These are phyloP conservation scores for Nothoprocta perdicaria DNA, from an alignment of 2,113 vertebrate genomes.

Conservation along the genomic window DNA sequence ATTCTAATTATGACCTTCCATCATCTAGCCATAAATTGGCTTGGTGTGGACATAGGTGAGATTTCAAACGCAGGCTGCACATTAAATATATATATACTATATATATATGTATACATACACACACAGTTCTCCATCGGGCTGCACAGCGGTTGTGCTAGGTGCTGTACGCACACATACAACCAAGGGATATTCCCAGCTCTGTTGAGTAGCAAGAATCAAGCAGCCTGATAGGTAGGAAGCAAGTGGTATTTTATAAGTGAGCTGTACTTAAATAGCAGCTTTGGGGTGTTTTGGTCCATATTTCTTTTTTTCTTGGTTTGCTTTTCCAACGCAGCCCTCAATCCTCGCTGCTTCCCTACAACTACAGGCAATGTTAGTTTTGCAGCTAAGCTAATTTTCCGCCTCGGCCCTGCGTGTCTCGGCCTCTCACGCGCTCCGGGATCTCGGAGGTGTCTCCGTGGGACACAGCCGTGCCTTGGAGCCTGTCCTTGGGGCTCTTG, in stretches of 20 bases:
- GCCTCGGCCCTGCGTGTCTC: neutral
- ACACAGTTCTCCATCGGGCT: neutral
- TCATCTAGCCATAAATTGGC: slow-evolving; percentile 66
- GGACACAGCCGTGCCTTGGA: fast-evolving
- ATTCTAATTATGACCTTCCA: slow-evolving; percentile 70
- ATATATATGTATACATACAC: neutral
- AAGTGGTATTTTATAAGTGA: neutral
- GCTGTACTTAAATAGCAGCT: neutral
- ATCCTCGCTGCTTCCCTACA: neutral
- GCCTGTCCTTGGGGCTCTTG: neutral
- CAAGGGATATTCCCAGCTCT: neutral
- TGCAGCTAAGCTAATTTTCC: neutral
- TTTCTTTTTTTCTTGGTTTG: neutral
- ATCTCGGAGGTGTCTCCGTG: neutral
- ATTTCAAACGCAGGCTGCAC: slow-evolving; percentile 23
- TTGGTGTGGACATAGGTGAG: slow-evolving; percentile 51
- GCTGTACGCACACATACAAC: neutral
- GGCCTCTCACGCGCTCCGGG: fast-evolving
- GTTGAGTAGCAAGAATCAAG: neutral
- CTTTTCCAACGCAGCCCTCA: neutral
- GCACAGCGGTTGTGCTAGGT: neutral
- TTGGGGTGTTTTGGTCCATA: neutral
- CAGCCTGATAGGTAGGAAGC: neutral
- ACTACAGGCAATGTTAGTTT: neutral
- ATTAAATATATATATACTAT: slow-evolving; percentile 47